These are phyloP conservation scores for Babyrousa celebensis DNA, from an alignment of 2,797 vertebrate genomes.

Conservation along the genomic window DNA sequence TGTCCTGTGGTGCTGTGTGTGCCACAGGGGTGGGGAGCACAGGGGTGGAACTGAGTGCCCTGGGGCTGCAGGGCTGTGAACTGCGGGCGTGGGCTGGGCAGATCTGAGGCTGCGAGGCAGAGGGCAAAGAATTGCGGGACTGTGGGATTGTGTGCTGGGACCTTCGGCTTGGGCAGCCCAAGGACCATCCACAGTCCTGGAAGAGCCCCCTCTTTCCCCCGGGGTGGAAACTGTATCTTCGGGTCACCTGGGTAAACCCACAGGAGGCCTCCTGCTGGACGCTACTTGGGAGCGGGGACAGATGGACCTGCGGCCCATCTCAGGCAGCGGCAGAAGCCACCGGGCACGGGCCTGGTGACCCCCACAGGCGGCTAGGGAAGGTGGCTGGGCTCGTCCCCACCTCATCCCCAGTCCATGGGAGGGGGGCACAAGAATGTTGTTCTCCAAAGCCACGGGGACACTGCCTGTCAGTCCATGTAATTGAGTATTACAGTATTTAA, in stretches of 20 bases:
- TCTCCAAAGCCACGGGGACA: constrained; percentile 91
- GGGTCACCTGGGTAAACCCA: neutral
- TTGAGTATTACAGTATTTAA: constrained; percentile 94
- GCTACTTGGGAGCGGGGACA: neutral
- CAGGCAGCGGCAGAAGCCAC: neutral
- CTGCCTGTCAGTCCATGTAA: constrained; percentile 93
- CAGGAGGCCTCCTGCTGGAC: neutral
- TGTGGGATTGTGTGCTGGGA: too few species aligned
- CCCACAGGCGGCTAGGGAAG: neutral
- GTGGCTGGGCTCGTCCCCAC: neutral
- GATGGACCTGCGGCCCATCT: accelerated
- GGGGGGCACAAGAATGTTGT: constrained; percentile 87
- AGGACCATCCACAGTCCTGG: accelerated
- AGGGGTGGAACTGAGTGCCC: neutral
- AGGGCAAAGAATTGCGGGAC: too few species aligned
- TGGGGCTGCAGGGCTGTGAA: too few species aligned
- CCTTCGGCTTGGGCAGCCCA: accelerated
- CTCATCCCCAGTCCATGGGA: constrained; percentile 68
- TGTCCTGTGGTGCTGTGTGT: neutral
- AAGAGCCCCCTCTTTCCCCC: neutral
- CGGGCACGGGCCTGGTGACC: accelerated
- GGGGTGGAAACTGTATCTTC: neutral
- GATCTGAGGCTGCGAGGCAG: neutral
- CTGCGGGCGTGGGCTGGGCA: accelerated
- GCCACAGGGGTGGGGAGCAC: accelerated